phyloP scores from a whole-genome alignment of 2,113 vertebrate species.

The Camelus bactrianus region DNA sequence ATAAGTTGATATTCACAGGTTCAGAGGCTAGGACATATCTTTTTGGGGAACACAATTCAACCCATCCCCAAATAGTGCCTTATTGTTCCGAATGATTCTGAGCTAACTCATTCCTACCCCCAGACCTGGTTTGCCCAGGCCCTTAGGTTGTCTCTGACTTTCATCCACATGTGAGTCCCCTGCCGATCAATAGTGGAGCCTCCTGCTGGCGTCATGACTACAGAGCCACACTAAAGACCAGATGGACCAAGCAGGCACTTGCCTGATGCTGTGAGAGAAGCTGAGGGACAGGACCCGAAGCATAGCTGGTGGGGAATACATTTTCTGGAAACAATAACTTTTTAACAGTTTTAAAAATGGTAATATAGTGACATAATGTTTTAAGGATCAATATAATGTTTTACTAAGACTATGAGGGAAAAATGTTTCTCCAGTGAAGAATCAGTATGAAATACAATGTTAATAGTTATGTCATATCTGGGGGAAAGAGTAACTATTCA shows the following conservation, averaged over 20 bases:
- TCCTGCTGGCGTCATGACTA: not conserved
- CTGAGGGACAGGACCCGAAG: not conserved
- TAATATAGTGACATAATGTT: not conserved
- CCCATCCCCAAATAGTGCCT: not conserved
- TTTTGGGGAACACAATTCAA: not conserved
- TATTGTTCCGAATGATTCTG: not conserved
- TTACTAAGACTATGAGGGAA: not conserved
- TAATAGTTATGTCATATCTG: not conserved
- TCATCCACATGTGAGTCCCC: not conserved
- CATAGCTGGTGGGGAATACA: not conserved
- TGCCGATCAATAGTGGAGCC: not conserved
- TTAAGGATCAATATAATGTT: not conserved
- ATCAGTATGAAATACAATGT: not conserved
- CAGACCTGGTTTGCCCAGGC: not conserved
- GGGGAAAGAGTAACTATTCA: not conserved
- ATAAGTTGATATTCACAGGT: not conserved
- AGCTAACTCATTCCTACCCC: not conserved
- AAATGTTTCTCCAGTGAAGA: not conserved
- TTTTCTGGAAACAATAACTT: not conserved
- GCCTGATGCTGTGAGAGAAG: not conserved
- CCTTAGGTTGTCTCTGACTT: not conserved
- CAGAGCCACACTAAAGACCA: not conserved
- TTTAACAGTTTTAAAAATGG: not conserved
- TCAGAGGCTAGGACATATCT: not conserved
- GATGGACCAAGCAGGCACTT: not conserved